Conservation (phyloP, 2,888 invertebrate species). For the Cheilosia variabilis region DNA sequence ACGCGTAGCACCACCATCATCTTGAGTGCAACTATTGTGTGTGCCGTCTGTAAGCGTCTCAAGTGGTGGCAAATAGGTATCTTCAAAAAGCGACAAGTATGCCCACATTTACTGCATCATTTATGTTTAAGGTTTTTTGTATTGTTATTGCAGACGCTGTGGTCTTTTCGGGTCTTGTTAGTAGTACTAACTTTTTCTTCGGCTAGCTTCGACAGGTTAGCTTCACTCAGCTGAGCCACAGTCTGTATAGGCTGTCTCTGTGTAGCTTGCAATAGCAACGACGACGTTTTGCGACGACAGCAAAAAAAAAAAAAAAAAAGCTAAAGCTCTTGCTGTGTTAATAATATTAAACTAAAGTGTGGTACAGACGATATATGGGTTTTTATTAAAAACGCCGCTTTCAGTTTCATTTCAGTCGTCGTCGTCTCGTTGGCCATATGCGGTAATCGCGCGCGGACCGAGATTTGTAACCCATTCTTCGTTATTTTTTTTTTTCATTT, state of each 20-base stretch:
- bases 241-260: constrained; percentile 15
- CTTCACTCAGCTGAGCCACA: constrained; percentile 56
- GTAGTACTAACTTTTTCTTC: constrained; percentile 41
- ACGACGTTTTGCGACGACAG: constrained; percentile 63
- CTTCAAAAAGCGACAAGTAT: constrained; percentile 12
- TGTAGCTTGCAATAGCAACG: constrained; percentile 15
- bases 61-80: constrained; percentile 30
- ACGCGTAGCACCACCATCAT: constrained; percentile 41
- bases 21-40: constrained; percentile 62
- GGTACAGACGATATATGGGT: constrained; percentile 70
- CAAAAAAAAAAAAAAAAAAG: constrained; percentile 42
- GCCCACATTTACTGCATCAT: constrained; percentile 60
- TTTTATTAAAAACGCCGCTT: constrained; percentile 79
- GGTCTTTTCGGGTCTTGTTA: constrained; percentile 49
- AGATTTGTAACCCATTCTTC: constrained; percentile 41
- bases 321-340: constrained; percentile 70
- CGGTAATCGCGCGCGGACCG: constrained; percentile 64
- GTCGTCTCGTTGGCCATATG: constrained; percentile 77
- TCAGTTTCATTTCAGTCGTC: constrained; percentile 84
- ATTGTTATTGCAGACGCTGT: constrained; percentile 25
- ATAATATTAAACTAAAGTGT: constrained; percentile 74
- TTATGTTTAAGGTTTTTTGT: constrained; percentile 36
- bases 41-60: constrained; percentile 24
- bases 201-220: constrained; percentile 35
- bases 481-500: too few species aligned